Percentiles rank a stretch among this genome's conserved stretches.
Evolutionary conservation across 1,140 invertebrate genomes (phyloP).

Genomic region (Branchinecta lindahli): DNA sequence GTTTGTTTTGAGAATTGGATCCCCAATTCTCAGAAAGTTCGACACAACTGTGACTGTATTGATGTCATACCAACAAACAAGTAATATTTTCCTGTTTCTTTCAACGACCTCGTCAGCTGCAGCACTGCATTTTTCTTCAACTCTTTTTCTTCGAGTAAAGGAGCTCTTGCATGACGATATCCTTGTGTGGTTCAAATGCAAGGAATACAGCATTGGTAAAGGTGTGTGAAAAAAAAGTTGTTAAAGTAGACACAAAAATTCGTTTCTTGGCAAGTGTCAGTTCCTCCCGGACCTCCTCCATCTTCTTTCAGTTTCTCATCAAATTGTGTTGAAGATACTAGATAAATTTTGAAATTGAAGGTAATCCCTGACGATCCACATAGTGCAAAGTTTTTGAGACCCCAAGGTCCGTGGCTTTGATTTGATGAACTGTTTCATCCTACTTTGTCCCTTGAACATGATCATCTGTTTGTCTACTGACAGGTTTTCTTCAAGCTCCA

Average conservation of each 20-base stretch:
- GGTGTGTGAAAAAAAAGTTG: conserved; percentile 29
- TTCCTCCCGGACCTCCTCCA: conserved; percentile 22
- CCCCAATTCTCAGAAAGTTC: conserved; percentile 31
- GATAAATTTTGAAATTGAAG: conserved; percentile 26
- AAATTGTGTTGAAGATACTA: conserved; percentile 26
- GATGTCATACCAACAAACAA: conserved; percentile 32
- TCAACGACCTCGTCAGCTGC: conserved; percentile 30
- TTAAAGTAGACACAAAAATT: conserved; percentile 23
- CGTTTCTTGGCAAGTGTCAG: conserved; percentile 19
- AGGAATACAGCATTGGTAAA: conserved; percentile 29
- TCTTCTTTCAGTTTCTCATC: conserved; percentile 17
- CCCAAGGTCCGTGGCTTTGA: conserved; percentile 24
- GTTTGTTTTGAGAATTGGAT: too few species aligned
- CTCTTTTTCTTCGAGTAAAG: conserved; percentile 28
- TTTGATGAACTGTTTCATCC: conserved; percentile 25
- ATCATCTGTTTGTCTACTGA: conserved; percentile 28
- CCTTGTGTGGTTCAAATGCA: conserved; percentile 28
- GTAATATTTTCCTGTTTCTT: conserved; percentile 23
- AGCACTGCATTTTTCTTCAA: conserved; percentile 28
- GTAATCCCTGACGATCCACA: conserved; percentile 21
- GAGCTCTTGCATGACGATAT: conserved; percentile 29
- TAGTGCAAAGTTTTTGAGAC: conserved; percentile 21
- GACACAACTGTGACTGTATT: conserved; percentile 30
- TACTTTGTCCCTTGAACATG: conserved; percentile 24
- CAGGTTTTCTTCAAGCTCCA: conserved; percentile 23